A percentile compares a stretch with the other conserved stretches of the same genome.
These are phyloP conservation scores for Nomia melanderi DNA, from an alignment of 1,140 invertebrate genomes.

Conservation along the genomic window DNA sequence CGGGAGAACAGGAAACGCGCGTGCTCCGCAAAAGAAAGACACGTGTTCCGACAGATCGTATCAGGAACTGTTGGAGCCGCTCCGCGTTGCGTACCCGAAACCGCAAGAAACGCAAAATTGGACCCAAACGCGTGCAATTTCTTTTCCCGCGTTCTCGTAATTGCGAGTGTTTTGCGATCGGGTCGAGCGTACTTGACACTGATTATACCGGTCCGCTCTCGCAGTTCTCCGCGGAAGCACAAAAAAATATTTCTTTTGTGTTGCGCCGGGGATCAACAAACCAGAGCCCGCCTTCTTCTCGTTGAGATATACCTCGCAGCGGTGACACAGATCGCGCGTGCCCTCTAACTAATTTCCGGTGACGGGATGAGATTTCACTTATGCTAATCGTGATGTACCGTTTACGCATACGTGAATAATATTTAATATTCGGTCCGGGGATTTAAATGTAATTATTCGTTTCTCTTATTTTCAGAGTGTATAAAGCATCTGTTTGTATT, in stretches of 20 bases:
- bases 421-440: too few species aligned
- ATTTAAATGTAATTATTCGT: too few species aligned
- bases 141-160: background rate
- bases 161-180: slow-evolving; percentile 2
- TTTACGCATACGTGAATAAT: background rate
- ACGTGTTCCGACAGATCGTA: background rate
- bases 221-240: background rate
- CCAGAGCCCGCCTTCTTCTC: background rate
- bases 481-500: too few species aligned
- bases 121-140: background rate
- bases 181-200: background rate
- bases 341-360: background rate
- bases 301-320: background rate
- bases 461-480: too few species aligned
- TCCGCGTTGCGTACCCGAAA: background rate
- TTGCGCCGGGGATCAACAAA: background rate
- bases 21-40: background rate
- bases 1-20: background rate
- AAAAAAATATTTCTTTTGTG: background rate
- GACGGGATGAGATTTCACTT: background rate
- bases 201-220: background rate
- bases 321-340: background rate
- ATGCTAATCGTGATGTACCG: background rate
- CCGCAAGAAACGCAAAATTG: background rate
- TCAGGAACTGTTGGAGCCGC: background rate